Evolutionary conservation across 2,797 vertebrate species (phyloP), one percentile per base, ranked within the genome.

Genomic region (Micrastur ruficollis): DNA sequence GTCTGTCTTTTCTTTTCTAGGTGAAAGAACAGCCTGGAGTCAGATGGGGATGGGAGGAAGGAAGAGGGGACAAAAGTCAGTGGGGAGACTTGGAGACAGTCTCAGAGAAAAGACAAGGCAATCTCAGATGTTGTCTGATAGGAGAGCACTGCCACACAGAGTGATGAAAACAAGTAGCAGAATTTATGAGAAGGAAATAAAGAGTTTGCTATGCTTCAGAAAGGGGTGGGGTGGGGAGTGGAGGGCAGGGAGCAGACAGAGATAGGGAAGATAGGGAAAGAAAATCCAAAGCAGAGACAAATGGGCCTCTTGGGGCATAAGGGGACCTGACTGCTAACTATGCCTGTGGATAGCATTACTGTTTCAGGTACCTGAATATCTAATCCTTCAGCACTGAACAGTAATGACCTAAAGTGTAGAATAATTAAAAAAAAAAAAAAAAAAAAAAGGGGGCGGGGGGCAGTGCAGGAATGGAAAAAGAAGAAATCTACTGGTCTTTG

Each of bases 211-310:
- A 14, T 66, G 31, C 40, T 84, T 89, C 53, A 31, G 58, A 81
- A 61, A 49, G 23, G 5, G 12, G 5, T 2, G 23, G 14, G 1
- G 5, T 44, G 3, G 16, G 23, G 5, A 42, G 21, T 3, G 21
- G 34, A 29, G 29, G 12, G 20, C 2, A 2, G 9, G 31, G 14
- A 42, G 16, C 0, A 2, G 14, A 7, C 17, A 82, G 21, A 87
- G 20, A 25, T 0, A 59, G 26, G 65, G 0, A 7, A 87, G 18
- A 25, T 0, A 59, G 26, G 65, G 0, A 7, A 53, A 58, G 13
- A 72, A 78, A 81, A 83, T 40, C 18, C 49, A 53, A 67, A 93
- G 6, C 11, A 82, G 7, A 44, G 46, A 65, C 9, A 61, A 90
- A 89, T 53, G 6, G 22, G 12, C 15, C 32, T 73, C 40, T 8